Evolutionary conservation across 2,113 vertebrate genomes (phyloP).

Genomic region (Hippocampus zosterae): DNA sequence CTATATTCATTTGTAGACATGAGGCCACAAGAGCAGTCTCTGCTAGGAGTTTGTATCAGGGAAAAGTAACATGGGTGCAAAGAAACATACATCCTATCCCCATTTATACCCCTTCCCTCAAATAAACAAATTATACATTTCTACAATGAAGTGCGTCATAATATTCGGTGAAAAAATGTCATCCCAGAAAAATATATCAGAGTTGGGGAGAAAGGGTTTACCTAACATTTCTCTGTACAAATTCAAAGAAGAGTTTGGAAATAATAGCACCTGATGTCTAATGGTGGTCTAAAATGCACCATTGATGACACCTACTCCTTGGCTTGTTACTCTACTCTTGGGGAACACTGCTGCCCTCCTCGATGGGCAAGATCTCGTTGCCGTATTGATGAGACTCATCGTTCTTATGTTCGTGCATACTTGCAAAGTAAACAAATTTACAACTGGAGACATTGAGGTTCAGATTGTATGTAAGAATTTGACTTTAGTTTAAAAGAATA

Average conservation of each 20-base stretch:
- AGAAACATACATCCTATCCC: slow-evolving; percentile 35
- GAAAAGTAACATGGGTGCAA: slow-evolving; percentile 48
- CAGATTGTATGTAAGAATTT: slow-evolving; percentile 15
- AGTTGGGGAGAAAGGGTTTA: slow-evolving; percentile 22
- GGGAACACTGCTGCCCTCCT: slow-evolving; percentile 30
- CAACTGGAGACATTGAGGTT: slow-evolving; percentile 18
- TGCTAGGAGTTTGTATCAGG: slow-evolving; percentile 44
- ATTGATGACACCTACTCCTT: slow-evolving; percentile 37
- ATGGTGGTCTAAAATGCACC: slow-evolving; percentile 58
- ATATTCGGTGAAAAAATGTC: slow-evolving; percentile 31
- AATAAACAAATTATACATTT: slow-evolving; percentile 32
- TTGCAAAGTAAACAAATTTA: slow-evolving; percentile 9
- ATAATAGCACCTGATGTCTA: slow-evolving; percentile 71
- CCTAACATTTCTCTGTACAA: slow-evolving; percentile 62
- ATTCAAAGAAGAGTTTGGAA: slow-evolving; percentile 58
- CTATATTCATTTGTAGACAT: slow-evolving; percentile 66
- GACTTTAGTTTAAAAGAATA: slow-evolving; percentile 23
- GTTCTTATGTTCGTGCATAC: slow-evolving; percentile 27
- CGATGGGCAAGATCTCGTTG: slow-evolving; percentile 38
- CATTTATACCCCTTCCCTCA: not conserved
- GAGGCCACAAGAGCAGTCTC: slow-evolving; percentile 49
- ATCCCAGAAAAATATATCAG: slow-evolving; percentile 53
- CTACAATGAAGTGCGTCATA: slow-evolving; percentile 42
- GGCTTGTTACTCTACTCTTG: slow-evolving; percentile 27
- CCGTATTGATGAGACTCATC: slow-evolving; percentile 49